A percentile compares a stretch with the other conserved stretches of the same genome.
phyloP scores from a whole-genome alignment of 2,797 vertebrate species.

The Pseudochirops cupreus region DNA sequence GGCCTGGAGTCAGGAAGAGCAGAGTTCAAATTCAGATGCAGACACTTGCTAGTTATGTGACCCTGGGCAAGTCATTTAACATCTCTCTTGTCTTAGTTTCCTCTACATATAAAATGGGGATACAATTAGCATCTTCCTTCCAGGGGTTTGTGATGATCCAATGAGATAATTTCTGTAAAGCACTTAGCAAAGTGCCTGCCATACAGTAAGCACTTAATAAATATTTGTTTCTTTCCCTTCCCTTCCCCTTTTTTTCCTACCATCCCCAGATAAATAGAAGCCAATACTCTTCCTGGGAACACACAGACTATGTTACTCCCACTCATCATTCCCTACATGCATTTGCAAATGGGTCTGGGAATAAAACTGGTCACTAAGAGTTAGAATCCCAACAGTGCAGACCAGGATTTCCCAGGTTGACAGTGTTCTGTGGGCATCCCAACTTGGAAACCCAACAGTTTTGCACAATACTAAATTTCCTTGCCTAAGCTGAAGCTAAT shows the following conservation, averaged over 20 bases:
- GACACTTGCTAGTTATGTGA: not conserved
- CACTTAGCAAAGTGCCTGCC: not conserved
- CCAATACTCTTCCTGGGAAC: not conserved
- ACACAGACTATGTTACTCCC: not conserved
- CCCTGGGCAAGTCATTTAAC: not conserved
- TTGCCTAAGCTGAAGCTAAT: not conserved
- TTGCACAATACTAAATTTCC: not conserved
- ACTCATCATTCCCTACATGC: not conserved
- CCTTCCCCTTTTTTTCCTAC: not conserved
- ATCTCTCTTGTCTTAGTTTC: not conserved
- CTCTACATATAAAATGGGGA: not conserved
- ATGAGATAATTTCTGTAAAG: not conserved
- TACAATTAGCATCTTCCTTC: not conserved
- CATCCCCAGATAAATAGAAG: not conserved
- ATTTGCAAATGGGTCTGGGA: not conserved
- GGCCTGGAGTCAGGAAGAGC: not conserved
- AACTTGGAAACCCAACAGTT: not conserved
- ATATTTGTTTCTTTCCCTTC: not conserved
- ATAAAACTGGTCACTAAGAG: not conserved
- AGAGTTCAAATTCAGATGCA: not conserved
- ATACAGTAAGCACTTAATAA: not conserved
- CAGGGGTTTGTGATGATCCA: not conserved
- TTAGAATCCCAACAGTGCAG: not conserved
- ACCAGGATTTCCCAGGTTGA: not conserved
- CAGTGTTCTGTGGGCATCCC: not conserved